phyloP scores from a whole-genome alignment of 2,888 invertebrate species.

The Erebia aethiops region DNA sequence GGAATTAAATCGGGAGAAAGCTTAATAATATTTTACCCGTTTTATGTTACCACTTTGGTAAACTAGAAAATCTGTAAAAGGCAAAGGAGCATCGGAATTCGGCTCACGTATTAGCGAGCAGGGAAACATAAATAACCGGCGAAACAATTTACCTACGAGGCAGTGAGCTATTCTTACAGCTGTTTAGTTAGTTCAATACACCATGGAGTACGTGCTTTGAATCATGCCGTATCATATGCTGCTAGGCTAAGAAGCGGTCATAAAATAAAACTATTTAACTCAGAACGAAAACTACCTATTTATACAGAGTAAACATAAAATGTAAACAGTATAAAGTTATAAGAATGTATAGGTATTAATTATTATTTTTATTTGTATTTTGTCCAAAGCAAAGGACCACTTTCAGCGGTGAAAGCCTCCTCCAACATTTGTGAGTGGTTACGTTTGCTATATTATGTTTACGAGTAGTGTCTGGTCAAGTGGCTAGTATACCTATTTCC shows the following conservation, averaged over 20 bases:
- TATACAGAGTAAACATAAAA: no score
- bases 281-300: no score
- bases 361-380: no score
- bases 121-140: conserved; percentile 77
- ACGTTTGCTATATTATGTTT: no score
- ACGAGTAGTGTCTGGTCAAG: background rate
- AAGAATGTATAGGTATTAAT: no score
- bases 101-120: conserved; percentile 76
- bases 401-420: no score
- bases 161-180: conserved; percentile 78
- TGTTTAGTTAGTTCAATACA: conserved; percentile 80
- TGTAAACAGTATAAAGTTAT: no score
- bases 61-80: conserved; percentile 30
- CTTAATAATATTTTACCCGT: conserved; percentile 15
- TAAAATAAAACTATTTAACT: no score
- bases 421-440: no score
- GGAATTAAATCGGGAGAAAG: background rate
- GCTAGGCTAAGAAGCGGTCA: background rate
- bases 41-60: conserved; percentile 25
- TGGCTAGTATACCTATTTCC: background rate
- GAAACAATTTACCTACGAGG: conserved; percentile 79
- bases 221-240: conserved; percentile 46
- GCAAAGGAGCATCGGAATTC: conserved; percentile 45
- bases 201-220: conserved; percentile 70
- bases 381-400: no score